These are phyloP conservation scores for Cliona cf. orientalis DNA, from an alignment of 37 sponge, comb jelly and placozoan species.

Conservation along the genomic window DNA sequence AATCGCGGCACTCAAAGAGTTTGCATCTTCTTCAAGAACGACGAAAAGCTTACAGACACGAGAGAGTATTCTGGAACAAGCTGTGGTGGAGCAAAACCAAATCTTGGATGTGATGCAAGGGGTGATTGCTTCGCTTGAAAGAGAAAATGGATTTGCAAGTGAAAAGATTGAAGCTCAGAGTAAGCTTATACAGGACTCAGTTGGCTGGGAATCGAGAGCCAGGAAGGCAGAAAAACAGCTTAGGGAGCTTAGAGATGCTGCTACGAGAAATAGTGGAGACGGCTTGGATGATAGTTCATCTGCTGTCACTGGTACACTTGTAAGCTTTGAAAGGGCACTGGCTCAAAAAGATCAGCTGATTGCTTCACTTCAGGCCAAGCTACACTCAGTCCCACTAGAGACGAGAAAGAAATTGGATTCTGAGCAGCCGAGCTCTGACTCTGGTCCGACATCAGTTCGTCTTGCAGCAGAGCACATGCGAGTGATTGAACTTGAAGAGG, in stretches of 20 bases:
- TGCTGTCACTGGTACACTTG: slow-evolving; percentile 35
- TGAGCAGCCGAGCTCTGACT: background rate
- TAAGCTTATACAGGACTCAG: slow-evolving; percentile 14
- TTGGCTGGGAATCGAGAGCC: slow-evolving; percentile 5
- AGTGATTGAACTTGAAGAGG: slow-evolving; percentile 47
- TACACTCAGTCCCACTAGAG: background rate
- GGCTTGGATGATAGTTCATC: slow-evolving; percentile 14
- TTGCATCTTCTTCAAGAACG: background rate
- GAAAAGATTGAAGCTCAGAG: slow-evolving; percentile 24
- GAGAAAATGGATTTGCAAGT: slow-evolving; percentile 24
- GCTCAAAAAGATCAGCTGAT: slow-evolving; percentile 37
- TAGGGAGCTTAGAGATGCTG: background rate
- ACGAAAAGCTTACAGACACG: background rate
- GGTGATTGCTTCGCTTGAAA: slow-evolving; percentile 48
- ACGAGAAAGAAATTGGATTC: background rate
- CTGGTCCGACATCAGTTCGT: background rate
- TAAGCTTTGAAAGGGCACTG: slow-evolving; percentile 23
- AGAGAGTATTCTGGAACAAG: slow-evolving; percentile 44
- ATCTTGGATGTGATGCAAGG: slow-evolving; percentile 60
- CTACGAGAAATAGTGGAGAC: too few relatives aligned
- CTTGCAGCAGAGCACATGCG: slow-evolving; percentile 43
- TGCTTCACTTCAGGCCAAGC: slow-evolving; percentile 21
- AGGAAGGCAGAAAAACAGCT: slow-evolving; percentile 13
- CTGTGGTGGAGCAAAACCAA: slow-evolving; percentile 64
- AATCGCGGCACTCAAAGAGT: slow-evolving; percentile 8